A percentile compares a stretch with the other conserved stretches of the same genome.
These are phyloP conservation scores for Patiria pectinifera DNA, from an alignment of 53 echinoderm and acorn worm species.

Conservation along the genomic window DNA sequence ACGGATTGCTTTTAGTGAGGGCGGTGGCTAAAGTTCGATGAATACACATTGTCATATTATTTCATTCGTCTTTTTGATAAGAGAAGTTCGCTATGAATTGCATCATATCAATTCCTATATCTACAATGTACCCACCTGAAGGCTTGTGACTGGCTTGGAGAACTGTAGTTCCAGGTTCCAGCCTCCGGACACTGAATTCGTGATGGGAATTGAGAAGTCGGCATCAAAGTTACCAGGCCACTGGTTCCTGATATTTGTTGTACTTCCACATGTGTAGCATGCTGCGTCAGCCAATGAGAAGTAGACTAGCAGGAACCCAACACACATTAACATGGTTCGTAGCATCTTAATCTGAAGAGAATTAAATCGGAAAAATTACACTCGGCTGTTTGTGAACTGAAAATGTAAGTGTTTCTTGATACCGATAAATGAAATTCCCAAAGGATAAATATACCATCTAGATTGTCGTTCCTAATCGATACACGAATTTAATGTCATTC, in stretches of 20 bases:
- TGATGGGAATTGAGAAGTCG: slow-evolving; percentile 64
- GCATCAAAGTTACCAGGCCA: slow-evolving; percentile 76
- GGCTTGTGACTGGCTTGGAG: slow-evolving; percentile 66
- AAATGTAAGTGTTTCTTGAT: too few relatives aligned
- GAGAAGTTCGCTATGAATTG: too few relatives aligned
- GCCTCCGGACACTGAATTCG: slow-evolving; percentile 58
- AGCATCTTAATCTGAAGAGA: background rate
- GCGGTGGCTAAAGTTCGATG: too few relatives aligned
- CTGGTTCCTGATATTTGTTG: slow-evolving; percentile 31
- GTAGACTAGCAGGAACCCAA: slow-evolving; percentile 1
- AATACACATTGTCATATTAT: too few relatives aligned
- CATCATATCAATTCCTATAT: background rate
- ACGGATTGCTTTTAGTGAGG: too few relatives aligned
- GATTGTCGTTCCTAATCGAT: too few relatives aligned
- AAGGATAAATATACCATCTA: too few relatives aligned
- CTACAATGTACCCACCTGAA: slow-evolving; percentile 48
- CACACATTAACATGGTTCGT: background rate
- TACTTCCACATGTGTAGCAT: slow-evolving; percentile 53
- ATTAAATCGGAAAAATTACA: background rate
- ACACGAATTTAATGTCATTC: too few relatives aligned
- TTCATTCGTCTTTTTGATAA: too few relatives aligned
- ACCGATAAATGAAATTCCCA: too few relatives aligned
- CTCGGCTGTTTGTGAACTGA: too few relatives aligned
- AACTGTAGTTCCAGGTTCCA: slow-evolving; percentile 78
- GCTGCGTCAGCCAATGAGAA: background rate